phyloP scores from a whole-genome alignment of 2,888 invertebrate species.

The Drosophila longiperda region DNA sequence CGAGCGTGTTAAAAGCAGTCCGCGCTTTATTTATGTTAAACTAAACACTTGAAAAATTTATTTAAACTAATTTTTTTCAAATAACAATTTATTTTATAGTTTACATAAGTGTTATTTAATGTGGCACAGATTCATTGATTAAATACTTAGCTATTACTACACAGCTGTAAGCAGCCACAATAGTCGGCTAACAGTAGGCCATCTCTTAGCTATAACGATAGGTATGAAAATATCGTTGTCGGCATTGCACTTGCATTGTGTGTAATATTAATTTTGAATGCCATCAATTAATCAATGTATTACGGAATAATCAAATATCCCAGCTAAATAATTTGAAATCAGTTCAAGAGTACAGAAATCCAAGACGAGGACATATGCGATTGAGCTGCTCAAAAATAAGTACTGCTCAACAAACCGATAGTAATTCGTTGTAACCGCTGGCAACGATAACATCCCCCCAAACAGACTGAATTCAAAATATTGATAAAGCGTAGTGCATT shows the following conservation, averaged over 20 bases:
- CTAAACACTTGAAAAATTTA: background rate
- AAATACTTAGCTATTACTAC: too few species aligned
- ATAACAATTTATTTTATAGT: background rate
- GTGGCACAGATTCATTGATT: background rate
- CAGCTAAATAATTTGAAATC: background rate
- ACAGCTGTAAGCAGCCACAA: background rate
- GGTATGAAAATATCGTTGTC: background rate
- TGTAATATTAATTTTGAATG: background rate
- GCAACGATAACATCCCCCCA: conserved; percentile 57
- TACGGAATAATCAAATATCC: background rate
- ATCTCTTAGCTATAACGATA: background rate
- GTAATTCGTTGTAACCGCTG: conserved; percentile 52
- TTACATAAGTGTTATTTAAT: background rate
- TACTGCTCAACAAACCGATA: conserved; percentile 53
- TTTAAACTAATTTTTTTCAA: background rate
- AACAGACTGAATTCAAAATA: conserved; percentile 45
- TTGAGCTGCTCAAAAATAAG: conserved; percentile 55
- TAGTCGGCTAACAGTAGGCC: background rate
- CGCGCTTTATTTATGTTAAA: background rate
- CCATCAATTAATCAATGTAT: background rate
- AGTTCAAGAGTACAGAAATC: background rate
- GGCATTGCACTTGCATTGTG: background rate
- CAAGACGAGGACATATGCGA: conserved; percentile 48
- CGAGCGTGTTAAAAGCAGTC: background rate
- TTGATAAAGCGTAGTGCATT: conserved; percentile 68